phyloP scores from a whole-genome alignment of 2,888 invertebrate species.

The Strigamia crassipes region DNA sequence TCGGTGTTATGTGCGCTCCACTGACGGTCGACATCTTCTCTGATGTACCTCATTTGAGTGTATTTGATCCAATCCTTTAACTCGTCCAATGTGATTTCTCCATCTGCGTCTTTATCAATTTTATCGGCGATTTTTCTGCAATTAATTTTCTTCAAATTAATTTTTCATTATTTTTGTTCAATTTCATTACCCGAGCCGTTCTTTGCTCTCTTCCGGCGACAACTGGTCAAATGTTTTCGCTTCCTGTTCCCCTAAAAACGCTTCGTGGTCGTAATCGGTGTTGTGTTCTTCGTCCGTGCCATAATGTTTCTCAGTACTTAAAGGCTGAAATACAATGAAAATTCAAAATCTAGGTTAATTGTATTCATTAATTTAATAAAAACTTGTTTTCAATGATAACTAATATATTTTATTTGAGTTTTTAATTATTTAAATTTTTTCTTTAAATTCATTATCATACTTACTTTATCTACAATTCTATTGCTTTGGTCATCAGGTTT shows the following conservation, averaged over 20 bases:
- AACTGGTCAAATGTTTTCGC: constrained; percentile 93
- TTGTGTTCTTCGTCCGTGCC: constrained; percentile 74
- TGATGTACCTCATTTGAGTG: constrained; percentile 89
- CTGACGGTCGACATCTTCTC: constrained; percentile 88
- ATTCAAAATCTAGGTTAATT: neutral
- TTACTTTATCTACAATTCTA: constrained; percentile 56
- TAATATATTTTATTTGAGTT: no score
- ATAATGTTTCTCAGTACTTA: constrained; percentile 80
- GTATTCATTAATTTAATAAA: constrained; percentile 32
- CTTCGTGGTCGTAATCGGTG: constrained; percentile 93
- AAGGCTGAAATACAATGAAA: constrained; percentile 62
- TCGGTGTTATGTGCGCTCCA: constrained; percentile 90
- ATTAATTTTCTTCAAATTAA: constrained; percentile 55
- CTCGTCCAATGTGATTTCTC: constrained; percentile 81
- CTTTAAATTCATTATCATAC: neutral
- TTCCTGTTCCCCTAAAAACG: constrained; percentile 88
- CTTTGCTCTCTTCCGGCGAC: constrained; percentile 91
- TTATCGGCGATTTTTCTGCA: constrained; percentile 86
- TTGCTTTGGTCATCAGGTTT: constrained; percentile 66
- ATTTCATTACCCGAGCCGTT: constrained; percentile 73
- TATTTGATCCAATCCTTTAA: constrained; percentile 94
- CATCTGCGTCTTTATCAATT: constrained; percentile 86
- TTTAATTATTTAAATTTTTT: no score
- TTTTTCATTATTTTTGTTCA: no score
- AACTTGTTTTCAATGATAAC: no score